Evolutionary conservation across 2,113 vertebrate genomes (phyloP), one percentile per base, ranked within the genome.

Genomic region (Odontophorus gujanensis): DNA sequence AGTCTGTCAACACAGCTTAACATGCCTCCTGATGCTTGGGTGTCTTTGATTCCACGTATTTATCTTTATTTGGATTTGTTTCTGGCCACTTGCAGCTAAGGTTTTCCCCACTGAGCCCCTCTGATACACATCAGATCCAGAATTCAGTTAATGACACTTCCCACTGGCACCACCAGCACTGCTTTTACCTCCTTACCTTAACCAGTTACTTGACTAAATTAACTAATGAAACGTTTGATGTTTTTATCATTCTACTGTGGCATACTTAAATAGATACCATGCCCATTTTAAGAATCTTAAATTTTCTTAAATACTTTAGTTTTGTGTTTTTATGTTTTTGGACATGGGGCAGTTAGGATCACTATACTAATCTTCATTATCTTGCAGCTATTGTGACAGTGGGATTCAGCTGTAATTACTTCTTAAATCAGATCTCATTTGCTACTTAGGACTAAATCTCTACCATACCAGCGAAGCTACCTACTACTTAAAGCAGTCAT

Each of bases 401-500:
- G 58, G 45, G 75, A 95, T 65, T 83, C 72, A 85, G 38, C 63
- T 87, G 68, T 92, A 95, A 91, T 89, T 95, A 89, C 75, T 89
- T 91, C 85, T 93, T 95, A 93, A 93, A 93, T 71, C 78, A 95
- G 79, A 89, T 81, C 89, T 90, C 13, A 4, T 93, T 95, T 95
- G 38, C 83, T 85, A 91, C 67, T 96, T 93, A 95, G 25, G 7
- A 30, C 68, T 85, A 92, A 95, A 92, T 81, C 85, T 93, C 75
- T 74, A 63, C 78, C 11, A 7, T 61, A 77, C 24, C 38, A 89
- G 72, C 45, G 91, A 94, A 95, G 82, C 38, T 69, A 89, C 58
- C 78, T 68, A 63, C 61, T 82, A 42, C 67, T 89, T 95, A 76
- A 93, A 96, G 47, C 51, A 81, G 59, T 65, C 57, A 30, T 68